A percentile compares a stretch with the other conserved stretches of the same genome.
Evolutionary conservation across 2,113 vertebrate genomes (phyloP).

Genomic region (Callipepla californica): DNA sequence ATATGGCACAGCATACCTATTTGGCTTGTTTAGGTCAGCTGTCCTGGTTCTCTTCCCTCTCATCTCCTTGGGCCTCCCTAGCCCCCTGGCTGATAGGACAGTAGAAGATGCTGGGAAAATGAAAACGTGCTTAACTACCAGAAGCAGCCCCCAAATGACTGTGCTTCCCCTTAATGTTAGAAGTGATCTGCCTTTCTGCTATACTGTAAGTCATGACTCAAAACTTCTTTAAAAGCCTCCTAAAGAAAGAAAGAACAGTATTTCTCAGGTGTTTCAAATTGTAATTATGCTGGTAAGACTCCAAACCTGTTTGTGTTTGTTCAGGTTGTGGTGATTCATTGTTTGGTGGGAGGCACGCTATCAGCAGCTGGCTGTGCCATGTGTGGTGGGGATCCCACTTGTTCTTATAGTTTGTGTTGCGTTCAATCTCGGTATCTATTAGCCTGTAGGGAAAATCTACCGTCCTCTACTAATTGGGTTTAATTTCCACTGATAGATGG

Average conservation of each 20-base stretch:
- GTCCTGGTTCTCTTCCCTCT: too few species aligned
- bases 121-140: neutral
- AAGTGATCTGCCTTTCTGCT: neutral
- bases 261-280: accelerated
- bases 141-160: neutral
- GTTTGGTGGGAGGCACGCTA: slow-evolving; percentile 29
- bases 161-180: neutral
- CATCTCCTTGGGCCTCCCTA: too few species aligned
- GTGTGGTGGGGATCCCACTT: neutral
- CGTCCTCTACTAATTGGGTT: too few species aligned
- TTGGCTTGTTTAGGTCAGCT: too few species aligned
- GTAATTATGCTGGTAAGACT: slow-evolving; percentile 18
- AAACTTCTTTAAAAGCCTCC: neutral
- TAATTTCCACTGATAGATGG: too few species aligned
- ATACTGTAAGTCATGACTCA: accelerated
- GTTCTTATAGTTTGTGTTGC: neutral
- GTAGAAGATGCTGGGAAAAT: too few species aligned
- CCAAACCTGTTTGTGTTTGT: slow-evolving; percentile 43
- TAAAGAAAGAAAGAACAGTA: too few species aligned
- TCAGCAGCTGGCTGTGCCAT: slow-evolving; percentile 1
- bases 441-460: too few species aligned
- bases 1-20: too few species aligned
- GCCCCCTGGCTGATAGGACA: too few species aligned
- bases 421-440: too few species aligned
- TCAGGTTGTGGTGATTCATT: slow-evolving; percentile 58